Evolutionary conservation across 2,113 vertebrate genomes (phyloP).

Genomic region (Leptocoma aspasia): DNA sequence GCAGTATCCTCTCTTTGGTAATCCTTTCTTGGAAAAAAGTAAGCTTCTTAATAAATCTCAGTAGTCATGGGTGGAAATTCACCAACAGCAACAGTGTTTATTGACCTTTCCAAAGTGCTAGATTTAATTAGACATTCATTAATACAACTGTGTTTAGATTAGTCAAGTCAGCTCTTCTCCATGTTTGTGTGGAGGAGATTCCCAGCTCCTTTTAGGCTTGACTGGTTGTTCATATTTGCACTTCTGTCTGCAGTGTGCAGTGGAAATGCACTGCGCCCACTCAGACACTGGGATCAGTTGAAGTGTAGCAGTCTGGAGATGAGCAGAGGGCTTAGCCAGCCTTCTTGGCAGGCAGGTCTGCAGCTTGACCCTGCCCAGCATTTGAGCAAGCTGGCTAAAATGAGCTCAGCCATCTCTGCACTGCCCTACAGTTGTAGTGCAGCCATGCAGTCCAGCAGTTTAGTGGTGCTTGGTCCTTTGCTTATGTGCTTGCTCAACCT

Average conservation of each 20-base stretch:
- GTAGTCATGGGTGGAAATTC: conserved; percentile 27
- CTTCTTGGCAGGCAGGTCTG: background rate
- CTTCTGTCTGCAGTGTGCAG: background rate
- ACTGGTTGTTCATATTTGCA: background rate
- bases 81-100: conserved; percentile 29
- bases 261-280: background rate
- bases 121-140: conserved; percentile 47
- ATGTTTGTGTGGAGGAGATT: background rate
- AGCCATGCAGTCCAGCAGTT: rapidly evolving
- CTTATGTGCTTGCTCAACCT: background rate
- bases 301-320: background rate
- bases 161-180: conserved; percentile 20
- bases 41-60: conserved; percentile 59
- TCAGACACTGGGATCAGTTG: background rate
- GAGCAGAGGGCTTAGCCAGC: background rate
- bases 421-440: background rate
- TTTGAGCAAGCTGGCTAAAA: background rate
- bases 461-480: background rate
- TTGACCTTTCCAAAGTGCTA: conserved; percentile 43
- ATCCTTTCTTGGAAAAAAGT: conserved; percentile 58
- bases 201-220: background rate
- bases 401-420: background rate
- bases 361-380: background rate
- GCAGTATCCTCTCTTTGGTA: conserved; percentile 25
- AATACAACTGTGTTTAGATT: background rate